phyloP scores from a whole-genome alignment of 2,888 invertebrate species.

The Penaeus monodon region DNA sequence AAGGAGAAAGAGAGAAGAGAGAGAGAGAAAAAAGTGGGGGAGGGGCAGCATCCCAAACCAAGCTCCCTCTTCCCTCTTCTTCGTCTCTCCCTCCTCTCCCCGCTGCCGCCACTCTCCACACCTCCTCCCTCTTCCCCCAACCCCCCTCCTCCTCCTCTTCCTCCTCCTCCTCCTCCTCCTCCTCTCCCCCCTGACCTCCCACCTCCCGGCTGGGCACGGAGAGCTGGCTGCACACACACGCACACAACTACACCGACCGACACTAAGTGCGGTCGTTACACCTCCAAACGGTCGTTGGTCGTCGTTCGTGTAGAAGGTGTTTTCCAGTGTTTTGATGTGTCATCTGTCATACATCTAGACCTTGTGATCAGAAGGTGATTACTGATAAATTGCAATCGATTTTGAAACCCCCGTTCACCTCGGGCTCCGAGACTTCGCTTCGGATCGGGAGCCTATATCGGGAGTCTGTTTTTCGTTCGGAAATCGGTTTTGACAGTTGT shows the following conservation, averaged over 20 bases:
- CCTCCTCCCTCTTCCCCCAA: slow-evolving; percentile 6
- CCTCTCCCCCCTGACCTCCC: slow-evolving; percentile 13
- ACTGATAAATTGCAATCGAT: background rate
- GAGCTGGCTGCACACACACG: slow-evolving; percentile 13
- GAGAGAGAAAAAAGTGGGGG: background rate
- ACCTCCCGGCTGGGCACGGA: slow-evolving; percentile 4
- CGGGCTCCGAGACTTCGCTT: no score
- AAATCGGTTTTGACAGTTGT: no score
- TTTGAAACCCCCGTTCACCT: no score
- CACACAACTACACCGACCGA: slow-evolving; percentile 33
- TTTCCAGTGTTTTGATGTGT: slow-evolving; percentile 1
- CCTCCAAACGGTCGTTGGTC: slow-evolving; percentile 31
- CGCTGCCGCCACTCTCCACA: background rate
- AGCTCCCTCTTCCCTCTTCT: background rate
- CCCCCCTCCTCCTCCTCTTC: background rate
- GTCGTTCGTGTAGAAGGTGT: slow-evolving; percentile 29
- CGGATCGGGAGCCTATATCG: no score
- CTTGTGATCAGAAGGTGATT: background rate
- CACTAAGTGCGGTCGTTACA: slow-evolving; percentile 41
- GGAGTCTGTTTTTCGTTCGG: no score
- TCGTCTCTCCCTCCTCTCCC: background rate
- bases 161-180: background rate
- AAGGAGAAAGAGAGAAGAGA: slow-evolving; percentile 29
- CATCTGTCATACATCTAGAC: background rate
- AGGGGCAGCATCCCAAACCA: background rate